Evolutionary conservation across 2,888 invertebrate genomes (phyloP), one percentile per base, ranked within the genome.

Genomic region (Nyleta sp.): DNA sequence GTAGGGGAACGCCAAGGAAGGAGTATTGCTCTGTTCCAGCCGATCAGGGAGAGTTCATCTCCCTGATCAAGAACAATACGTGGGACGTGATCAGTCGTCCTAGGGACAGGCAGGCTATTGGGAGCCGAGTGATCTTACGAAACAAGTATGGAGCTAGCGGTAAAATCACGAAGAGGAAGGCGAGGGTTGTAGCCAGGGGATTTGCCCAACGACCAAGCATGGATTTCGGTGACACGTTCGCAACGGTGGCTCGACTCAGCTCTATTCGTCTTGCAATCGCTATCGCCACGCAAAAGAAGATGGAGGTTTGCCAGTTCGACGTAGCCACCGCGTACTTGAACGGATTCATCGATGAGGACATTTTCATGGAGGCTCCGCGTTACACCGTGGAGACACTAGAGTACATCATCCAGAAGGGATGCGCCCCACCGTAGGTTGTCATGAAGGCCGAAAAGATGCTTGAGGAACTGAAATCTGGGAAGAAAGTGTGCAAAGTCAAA

Each of bases 271-370:
- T 35, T 11, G 18, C 53, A n/a, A 33, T 53, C 20, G 35, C 52
- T 11, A 6, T 52, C 7, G 33, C 33, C 1, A 24, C 52, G 6
- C 31, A 17, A 1, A n/a, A 13, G 31, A 33, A 52, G 2, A 52
- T 52, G 31, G 52, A 52, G 2, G 17, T 52, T 48, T n/a, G 48
- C 7, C 83, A 85, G 17, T 62, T 83, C 22, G 60, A 60, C 10
- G 15, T 46, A 3, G 15, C 48, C 13, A 60, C 60, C 13, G 60
- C 46, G 2, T 84, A 81, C 28, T 46, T 84, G 7, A 84, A 83
- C 46, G 83, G 84, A 1, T 22, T 42, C 7, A 53, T 81, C 6
- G 78, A 76, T 5, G 71, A 68, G 8, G 59, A 78, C 7, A 76
- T 80, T 2, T 67, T 22, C 15, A 77, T 77, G 77, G 48, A 71